Evolutionary conservation across 1,140 invertebrate genomes (phyloP), one percentile per base, ranked within the genome.

Genomic region (Paramacrobiotus metropolitanus): DNA sequence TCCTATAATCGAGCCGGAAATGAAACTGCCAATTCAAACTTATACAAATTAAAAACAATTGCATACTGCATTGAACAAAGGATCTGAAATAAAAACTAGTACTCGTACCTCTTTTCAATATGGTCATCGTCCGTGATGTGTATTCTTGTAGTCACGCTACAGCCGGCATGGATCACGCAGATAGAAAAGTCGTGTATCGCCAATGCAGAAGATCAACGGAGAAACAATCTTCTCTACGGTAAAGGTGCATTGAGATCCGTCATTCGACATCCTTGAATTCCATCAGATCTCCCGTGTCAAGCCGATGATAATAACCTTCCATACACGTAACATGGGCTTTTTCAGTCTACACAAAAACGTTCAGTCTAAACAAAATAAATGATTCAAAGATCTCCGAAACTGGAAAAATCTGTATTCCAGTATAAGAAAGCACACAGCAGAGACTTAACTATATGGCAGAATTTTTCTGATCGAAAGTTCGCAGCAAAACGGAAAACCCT

Each of bases 211-310:
- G 21, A 24, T 4, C 9, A 55, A 21, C 48, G 48, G 48, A 24
- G 48, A 55, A 18, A 55, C 48, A 9, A 55, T 21, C 21, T 55
- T 55, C 9, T 55, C 21, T 21, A 55, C 48, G 9, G 21, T 4
- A 21, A 55, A 9, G 9, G 24, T 24, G 9, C 63, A 66, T 75
- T 74, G 2, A 75, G 60, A 59, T 65, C 63, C 4, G 65, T 66
- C 71, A 75, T 73, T 59, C 72, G 1, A 75, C 64, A 63, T 75
- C 73, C 64, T 68, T 71, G 59, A 75, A 73, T 21, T 65, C 69
- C 2, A 75, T 70, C 48, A 67, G 61, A 64, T 74, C 72, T 48
- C 70, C 71, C 59, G 65, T 63, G 62, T 75, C 70, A 44, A 74
- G 65, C 3, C 68, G 69, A 67, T 75, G 73, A 55, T 67, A 65